phyloP scores from a whole-genome alignment of 2,888 invertebrate species.

The Phania funesta region DNA sequence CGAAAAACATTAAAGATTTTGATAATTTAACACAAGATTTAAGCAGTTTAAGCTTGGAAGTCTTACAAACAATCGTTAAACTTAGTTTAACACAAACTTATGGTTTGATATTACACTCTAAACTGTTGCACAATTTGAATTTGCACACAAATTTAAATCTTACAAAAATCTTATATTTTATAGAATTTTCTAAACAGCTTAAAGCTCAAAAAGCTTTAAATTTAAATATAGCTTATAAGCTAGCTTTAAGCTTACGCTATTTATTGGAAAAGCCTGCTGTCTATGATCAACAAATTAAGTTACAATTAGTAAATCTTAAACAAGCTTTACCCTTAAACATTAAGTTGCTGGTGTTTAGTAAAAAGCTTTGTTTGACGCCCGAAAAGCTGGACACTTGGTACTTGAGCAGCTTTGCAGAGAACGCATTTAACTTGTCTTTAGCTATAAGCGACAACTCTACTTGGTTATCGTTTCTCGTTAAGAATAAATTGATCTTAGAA shows the following conservation, averaged over 20 bases:
- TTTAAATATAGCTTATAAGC: slow-evolving; percentile 58
- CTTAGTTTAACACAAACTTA: slow-evolving; percentile 26
- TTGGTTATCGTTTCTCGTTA: slow-evolving; percentile 17
- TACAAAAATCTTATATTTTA: slow-evolving; percentile 68
- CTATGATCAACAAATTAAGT: background rate
- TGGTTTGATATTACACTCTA: slow-evolving; percentile 38
- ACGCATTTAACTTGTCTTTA: slow-evolving; percentile 9
- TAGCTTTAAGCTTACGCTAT: slow-evolving; percentile 68
- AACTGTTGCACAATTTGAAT: slow-evolving; percentile 47
- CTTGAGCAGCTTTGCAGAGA: slow-evolving; percentile 9
- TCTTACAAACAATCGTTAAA: background rate
- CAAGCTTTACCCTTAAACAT: slow-evolving; percentile 69
- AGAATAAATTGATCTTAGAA: slow-evolving; percentile 46
- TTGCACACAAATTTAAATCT: slow-evolving; percentile 49
- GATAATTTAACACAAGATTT: slow-evolving; percentile 23
- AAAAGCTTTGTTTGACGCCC: slow-evolving; percentile 63
- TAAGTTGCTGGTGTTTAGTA: slow-evolving; percentile 60
- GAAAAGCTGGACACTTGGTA: background rate
- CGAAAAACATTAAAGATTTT: background rate
- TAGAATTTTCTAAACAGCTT: slow-evolving; percentile 70
- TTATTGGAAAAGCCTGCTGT: slow-evolving; percentile 16
- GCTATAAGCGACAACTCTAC: slow-evolving; percentile 3
- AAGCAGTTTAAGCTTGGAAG: background rate
- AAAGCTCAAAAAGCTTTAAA: slow-evolving; percentile 40
- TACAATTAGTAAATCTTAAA: slow-evolving; percentile 71